phyloP scores from a whole-genome alignment of 2,888 invertebrate genomes.

The Cotesia congregata region DNA sequence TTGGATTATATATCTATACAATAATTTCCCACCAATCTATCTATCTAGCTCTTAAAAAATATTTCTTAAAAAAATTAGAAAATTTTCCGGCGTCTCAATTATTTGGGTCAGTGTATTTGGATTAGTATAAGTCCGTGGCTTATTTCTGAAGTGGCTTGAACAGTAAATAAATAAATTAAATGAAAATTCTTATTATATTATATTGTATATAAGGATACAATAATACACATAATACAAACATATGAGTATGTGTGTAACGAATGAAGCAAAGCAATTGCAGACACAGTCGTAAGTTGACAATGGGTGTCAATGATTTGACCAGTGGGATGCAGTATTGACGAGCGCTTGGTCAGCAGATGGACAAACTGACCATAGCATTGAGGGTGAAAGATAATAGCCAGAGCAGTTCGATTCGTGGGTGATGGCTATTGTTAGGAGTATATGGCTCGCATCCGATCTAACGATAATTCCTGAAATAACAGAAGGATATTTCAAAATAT shows the following conservation, averaged over 20 bases:
- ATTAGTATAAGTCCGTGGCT: no score
- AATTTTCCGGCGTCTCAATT: no score
- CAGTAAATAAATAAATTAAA: background rate
- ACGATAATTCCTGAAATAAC: conserved; percentile 23
- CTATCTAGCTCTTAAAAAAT: no score
- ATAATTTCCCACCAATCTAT: no score
- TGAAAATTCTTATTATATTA: background rate
- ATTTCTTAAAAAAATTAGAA: no score
- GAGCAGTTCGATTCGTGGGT: conserved; percentile 39
- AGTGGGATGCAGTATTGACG: conserved; percentile 37
- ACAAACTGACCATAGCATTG: conserved; percentile 66
- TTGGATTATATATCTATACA: no score
- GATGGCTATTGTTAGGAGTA: conserved; percentile 43
- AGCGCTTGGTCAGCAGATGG: conserved; percentile 68
- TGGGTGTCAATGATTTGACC: conserved; percentile 37
- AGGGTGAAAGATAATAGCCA: conserved; percentile 62
- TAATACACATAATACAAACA: background rate
- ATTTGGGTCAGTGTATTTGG: no score
- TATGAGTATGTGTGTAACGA: background rate
- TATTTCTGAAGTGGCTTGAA: background rate
- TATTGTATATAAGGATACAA: background rate
- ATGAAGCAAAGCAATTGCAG: conserved; percentile 3
- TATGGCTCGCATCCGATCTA: conserved; percentile 43
- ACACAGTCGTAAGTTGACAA: conserved; percentile 22
- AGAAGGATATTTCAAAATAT: conserved; percentile 6